These are phyloP conservation scores for Hylyphantes graminicola DNA, from an alignment of 1,140 invertebrate genomes.

Conservation along the genomic window DNA sequence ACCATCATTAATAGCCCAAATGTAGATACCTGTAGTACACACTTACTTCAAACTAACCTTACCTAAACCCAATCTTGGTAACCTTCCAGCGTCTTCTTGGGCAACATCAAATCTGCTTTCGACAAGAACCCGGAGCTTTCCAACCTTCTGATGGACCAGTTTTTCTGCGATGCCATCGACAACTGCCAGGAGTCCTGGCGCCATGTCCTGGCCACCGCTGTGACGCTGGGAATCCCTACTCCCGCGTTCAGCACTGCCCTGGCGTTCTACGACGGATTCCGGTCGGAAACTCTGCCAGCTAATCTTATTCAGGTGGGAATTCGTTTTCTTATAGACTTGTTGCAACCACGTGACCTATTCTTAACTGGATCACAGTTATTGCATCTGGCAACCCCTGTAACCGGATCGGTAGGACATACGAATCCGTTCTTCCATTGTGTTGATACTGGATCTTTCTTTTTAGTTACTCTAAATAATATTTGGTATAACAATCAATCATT, in stretches of 20 bases:
- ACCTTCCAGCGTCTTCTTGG: conserved; percentile 84
- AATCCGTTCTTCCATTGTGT: no score
- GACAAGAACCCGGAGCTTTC: conserved; percentile 89
- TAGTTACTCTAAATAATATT: no score
- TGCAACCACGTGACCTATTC: no score
- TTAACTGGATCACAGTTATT: no score
- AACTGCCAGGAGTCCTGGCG: conserved; percentile 78
- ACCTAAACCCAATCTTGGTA: no score
- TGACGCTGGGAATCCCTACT: conserved; percentile 85
- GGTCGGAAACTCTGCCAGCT: conserved; percentile 83
- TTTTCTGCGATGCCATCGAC: conserved; percentile 88
- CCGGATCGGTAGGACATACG: no score
- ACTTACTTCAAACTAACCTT: no score
- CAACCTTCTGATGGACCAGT: conserved; percentile 94
- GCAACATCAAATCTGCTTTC: conserved; percentile 96
- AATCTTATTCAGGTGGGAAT: conserved; percentile 85
- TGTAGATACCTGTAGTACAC: no score
- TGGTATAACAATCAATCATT: no score
- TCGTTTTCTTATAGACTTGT: not conserved
- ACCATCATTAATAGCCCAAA: no score
- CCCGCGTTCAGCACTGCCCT: conserved; percentile 93
- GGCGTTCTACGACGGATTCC: conserved; percentile 97
- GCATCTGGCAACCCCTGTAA: no score
- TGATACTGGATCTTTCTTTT: no score
- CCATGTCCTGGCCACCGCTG: conserved; percentile 72